Evolutionary conservation across 1,140 invertebrate genomes (phyloP), one percentile per base, ranked within the genome.

Genomic region (Trypoxylus dichotomus): DNA sequence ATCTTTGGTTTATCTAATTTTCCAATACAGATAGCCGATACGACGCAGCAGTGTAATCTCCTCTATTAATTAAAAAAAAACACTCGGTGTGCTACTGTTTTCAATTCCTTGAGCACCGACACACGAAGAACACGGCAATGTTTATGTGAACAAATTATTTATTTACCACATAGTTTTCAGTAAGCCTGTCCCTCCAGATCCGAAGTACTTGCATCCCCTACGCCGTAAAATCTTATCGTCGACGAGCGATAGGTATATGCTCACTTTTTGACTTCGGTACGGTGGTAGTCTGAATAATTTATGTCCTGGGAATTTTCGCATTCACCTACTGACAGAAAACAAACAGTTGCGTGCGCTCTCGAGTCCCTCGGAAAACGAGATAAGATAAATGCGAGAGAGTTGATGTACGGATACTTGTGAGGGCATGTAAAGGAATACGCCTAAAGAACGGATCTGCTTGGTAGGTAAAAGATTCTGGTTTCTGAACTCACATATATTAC

Each of bases 241-340:
- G 60, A 63, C 60, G 13, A 15, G n/a, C 43, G 13, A 63, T 24
- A 63, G 25, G 24, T 27, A 27, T 19, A 2, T 5, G 10, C 60
- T 63, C 60, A 24, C 24, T 19, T 25, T 24, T 8, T 11, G n/a
- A 13, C 60, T 25, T 11, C 60, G 8, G 1, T 2, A 27, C 10
- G 19, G 10, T 63, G n/a, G 60, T 58, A 63, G 60, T 63, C n/a
- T 24, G 60, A 21, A 63, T 63, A 63, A 63, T 63, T 63, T 63
- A 63, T 63, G 60, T 63, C 19, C 21, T 63, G 60, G 60, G 60
- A 63, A 63, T 63, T 63, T 63, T 63, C 19, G 60, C 60, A 63
- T 63, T 19, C 60, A 63, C 60, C 60, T 63, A 63, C 60, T 63
- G 60, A 63, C 60, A 63, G 60, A 63, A 63, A 63, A 63, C 60